phyloP scores from a whole-genome alignment of 1,140 invertebrate species.

The Drosophila repletoides region DNA sequence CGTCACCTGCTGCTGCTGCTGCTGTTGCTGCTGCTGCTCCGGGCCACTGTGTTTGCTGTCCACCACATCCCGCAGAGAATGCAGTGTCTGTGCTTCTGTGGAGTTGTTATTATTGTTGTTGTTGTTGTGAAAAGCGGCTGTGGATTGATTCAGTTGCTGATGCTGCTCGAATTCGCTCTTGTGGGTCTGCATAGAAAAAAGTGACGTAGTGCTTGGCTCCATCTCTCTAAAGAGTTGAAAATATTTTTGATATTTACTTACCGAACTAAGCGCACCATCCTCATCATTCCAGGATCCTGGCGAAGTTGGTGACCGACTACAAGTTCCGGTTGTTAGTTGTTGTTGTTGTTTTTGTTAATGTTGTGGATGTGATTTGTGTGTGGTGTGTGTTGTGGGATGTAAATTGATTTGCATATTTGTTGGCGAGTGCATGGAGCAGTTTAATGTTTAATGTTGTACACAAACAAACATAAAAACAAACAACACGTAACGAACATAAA shows the following conservation, averaged over 20 bases:
- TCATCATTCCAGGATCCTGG: conserved; percentile 82
- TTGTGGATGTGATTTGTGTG: conserved; percentile 28
- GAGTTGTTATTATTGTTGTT: conserved; percentile 43
- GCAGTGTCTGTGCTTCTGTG: conserved; percentile 48
- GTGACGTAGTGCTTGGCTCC: background rate
- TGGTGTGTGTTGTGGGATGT: conserved; percentile 35
- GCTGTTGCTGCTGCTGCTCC: conserved; percentile 32
- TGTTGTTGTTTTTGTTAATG: conserved; percentile 34
- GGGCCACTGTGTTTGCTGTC: conserved; percentile 52
- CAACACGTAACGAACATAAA: conserved; percentile 63
- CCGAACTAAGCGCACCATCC: conserved; percentile 76
- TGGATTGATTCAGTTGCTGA: conserved; percentile 56
- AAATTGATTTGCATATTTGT: conserved; percentile 64
- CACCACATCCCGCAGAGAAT: conserved; percentile 61
- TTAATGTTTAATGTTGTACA: conserved; percentile 63
- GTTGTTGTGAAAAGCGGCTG: conserved; percentile 44
- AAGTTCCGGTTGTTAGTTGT: conserved; percentile 24
- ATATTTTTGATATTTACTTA: conserved; percentile 38
- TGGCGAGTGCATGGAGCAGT: conserved; percentile 59
- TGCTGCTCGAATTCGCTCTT: conserved; percentile 76
- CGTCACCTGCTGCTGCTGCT: conserved; percentile 27
- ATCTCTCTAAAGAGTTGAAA: background rate
- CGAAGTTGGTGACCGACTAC: conserved; percentile 79
- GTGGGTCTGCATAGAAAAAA: conserved; percentile 50
- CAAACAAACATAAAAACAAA: conserved; percentile 73